Evolutionary conservation across 2,797 vertebrate genomes (phyloP), one percentile per base, ranked within the genome.

Genomic region (Leuciscus waleckii): DNA sequence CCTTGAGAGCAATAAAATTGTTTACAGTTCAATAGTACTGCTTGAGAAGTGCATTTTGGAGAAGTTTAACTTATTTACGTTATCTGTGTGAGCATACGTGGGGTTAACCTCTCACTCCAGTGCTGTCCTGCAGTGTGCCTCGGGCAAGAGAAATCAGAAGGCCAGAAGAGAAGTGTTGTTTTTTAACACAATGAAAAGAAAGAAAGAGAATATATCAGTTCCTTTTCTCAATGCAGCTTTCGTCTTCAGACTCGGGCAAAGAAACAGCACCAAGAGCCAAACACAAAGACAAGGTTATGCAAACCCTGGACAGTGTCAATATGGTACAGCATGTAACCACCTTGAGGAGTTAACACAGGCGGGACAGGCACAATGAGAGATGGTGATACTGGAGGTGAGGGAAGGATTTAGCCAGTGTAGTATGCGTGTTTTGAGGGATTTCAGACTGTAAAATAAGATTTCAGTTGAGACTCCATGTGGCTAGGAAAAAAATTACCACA

Each of bases 161-260:
- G 86, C 86, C 90, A 89, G 88, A 86, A 87, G 90, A 90, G 89
- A 91, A 90, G 90, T 91, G 92, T 92, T 93, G 90, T 92, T 92
- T 92, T 93, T 93, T 88, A 87, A 80, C 92, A 87, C 89, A 71
- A 82, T 51, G 71, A 92, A 92, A 92, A 90, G 89, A 91, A 79
- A 83, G 79, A 88, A 92, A 91, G 91, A 92, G 58, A 93, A 90
- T 89, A 46, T 85, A 90, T 93, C 91, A 87, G 88, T 91, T 91
- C 84, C 79, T 43, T 85, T 91, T 91, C 90, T 90, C 90, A 89
- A 88, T 86, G 79, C 39, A 91, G 84, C 70, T 67, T 87, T 91
- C 89, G 91, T 91, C 76, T 90, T 91, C 89, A 90, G 90, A 90
- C 90, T 1, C 54, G 82, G 88, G 90, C 89, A 81, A 29, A 46